These are phyloP conservation scores for Pseudomugil tenellus DNA, from an alignment of 2,797 vertebrate species.

Conservation along the genomic window DNA sequence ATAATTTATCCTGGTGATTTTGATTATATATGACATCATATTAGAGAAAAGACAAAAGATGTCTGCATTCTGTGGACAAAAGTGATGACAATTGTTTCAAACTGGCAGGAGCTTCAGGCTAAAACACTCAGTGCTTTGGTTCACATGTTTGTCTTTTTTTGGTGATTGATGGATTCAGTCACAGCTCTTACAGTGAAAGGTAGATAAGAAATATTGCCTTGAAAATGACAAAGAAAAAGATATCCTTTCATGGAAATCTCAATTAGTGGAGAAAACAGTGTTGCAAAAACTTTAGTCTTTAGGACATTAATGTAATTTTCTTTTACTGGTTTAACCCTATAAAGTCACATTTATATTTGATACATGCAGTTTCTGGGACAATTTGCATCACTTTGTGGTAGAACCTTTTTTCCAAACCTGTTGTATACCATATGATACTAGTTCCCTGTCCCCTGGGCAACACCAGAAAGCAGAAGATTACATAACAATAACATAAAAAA, in stretches of 20 bases:
- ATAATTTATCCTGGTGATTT: not conserved
- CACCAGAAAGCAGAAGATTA: too few relatives aligned
- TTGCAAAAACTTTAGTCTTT: not conserved
- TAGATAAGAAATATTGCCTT: not conserved
- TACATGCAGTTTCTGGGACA: too few relatives aligned
- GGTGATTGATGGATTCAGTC: not conserved
- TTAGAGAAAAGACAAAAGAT: not conserved
- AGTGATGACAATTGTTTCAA: not conserved
- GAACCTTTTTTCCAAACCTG: too few relatives aligned
- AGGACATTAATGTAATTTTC: not conserved
- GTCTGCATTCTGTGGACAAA: conserved; percentile 2
- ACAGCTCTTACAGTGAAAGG: conserved; percentile 1
- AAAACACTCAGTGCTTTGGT: not conserved
- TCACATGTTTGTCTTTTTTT: not conserved
- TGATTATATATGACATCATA: conserved; percentile 17
- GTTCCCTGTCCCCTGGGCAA: too few relatives aligned
- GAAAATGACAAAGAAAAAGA: conserved; percentile 1
- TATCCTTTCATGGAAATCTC: not conserved
- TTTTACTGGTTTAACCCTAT: not conserved
- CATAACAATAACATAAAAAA: too few relatives aligned
- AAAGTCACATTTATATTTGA: too few relatives aligned
- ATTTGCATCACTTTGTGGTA: too few relatives aligned
- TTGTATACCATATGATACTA: too few relatives aligned
- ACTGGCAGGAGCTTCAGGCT: conserved; percentile 6
- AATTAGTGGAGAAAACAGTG: not conserved